Percentiles rank a stretch among this genome's conserved stretches.
These are phyloP conservation scores for Protodeltote pygarga DNA, from an alignment of 2,888 invertebrate species.

Conservation along the genomic window DNA sequence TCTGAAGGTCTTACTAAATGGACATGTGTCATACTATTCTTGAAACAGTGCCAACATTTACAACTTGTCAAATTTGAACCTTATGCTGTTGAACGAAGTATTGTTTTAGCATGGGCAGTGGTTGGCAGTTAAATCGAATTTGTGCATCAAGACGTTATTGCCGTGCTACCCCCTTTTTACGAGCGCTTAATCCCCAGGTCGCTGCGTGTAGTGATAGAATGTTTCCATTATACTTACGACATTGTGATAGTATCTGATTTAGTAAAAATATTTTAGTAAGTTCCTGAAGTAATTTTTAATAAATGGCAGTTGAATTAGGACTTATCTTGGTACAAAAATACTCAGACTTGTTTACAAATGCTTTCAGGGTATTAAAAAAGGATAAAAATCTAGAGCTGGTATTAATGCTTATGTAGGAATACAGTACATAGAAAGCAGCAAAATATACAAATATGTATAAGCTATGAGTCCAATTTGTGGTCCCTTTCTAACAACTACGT, in stretches of 20 bases:
- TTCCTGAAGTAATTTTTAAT: too few species aligned
- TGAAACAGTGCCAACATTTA: constrained; percentile 52
- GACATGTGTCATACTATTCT: constrained; percentile 68
- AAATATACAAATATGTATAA: too few species aligned
- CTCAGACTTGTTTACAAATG: too few species aligned
- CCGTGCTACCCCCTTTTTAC: constrained; percentile 79
- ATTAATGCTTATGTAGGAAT: too few species aligned
- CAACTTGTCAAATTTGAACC: constrained; percentile 27
- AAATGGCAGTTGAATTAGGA: too few species aligned
- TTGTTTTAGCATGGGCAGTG: constrained; percentile 20
- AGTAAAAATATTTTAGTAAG: not conserved
- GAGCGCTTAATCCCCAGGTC: constrained; percentile 82
- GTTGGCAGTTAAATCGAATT: constrained; percentile 50
- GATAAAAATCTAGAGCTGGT: too few species aligned
- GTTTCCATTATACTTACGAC: constrained; percentile 54
- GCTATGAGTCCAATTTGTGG: too few species aligned
- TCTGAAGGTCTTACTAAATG: constrained; percentile 65
- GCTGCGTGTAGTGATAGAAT: constrained; percentile 46
- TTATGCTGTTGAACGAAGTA: constrained; percentile 38
- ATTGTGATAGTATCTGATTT: not conserved
- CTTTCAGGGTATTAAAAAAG: too few species aligned
- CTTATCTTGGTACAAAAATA: too few species aligned
- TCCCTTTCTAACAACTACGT: too few species aligned
- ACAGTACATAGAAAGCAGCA: too few species aligned
- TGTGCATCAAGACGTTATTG: constrained; percentile 81